A percentile compares a stretch with the other conserved stretches of the same genome.
Evolutionary conservation across 2,888 invertebrate genomes (phyloP).

Genomic region (Choristoneura rosaceana): DNA sequence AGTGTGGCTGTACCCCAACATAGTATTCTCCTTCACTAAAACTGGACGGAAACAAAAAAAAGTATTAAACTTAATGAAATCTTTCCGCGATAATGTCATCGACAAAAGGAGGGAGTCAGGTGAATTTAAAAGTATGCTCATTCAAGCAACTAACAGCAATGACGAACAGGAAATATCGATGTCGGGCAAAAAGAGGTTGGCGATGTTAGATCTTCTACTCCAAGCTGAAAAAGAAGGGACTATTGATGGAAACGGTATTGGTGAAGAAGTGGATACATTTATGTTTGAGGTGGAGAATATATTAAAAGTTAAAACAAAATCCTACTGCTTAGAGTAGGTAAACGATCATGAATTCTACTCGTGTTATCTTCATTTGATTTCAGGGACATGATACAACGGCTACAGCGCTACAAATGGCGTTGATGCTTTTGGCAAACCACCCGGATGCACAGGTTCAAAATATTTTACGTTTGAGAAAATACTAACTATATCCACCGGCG

Average conservation of each 20-base stretch:
- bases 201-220: conserved; percentile 85
- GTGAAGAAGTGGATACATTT: conserved; percentile 87
- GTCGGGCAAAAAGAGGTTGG: conserved; percentile 78
- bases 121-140: conserved; percentile 42
- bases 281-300: conserved; percentile 83
- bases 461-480: not conserved
- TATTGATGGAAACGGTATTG: conserved; percentile 82
- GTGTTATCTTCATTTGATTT: conserved; percentile 55
- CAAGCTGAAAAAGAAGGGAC: conserved; percentile 76
- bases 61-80: conserved; percentile 64
- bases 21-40: conserved; percentile 80
- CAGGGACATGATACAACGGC: conserved; percentile 84
- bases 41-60: conserved; percentile 77
- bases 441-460: conserved; percentile 58
- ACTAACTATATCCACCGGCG: no score
- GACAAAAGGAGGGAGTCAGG: conserved; percentile 57
- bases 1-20: conserved; percentile 85
- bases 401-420: conserved; percentile 67
- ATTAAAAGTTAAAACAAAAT: conserved; percentile 49
- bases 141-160: conserved; percentile 43
- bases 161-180: conserved; percentile 53
- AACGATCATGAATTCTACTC: not conserved
- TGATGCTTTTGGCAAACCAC: conserved; percentile 77
- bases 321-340: conserved; percentile 72
- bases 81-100: conserved; percentile 76